Conservation (phyloP, 1,140 invertebrate genomes). For the Anthonomus grandis region DNA sequence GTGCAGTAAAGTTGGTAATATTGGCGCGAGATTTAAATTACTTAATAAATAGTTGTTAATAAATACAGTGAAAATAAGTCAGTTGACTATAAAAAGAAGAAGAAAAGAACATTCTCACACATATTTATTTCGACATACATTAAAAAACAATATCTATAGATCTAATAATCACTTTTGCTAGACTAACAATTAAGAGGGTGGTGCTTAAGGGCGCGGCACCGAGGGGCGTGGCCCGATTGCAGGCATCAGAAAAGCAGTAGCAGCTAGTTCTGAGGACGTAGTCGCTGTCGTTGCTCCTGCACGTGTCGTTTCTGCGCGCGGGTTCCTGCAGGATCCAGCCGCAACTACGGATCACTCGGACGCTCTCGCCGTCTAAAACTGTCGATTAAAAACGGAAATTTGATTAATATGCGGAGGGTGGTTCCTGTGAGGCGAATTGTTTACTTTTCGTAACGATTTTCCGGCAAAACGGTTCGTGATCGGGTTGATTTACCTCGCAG, state of each 20-base stretch:
- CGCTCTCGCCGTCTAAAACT: not conserved
- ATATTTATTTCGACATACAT: too few relatives aligned
- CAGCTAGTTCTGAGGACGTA: constrained; percentile 7
- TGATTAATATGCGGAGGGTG: not conserved
- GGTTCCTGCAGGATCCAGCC: constrained; percentile 11
- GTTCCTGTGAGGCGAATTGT: not conserved
- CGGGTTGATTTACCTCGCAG: not conserved
- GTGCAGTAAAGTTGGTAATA: too few relatives aligned
- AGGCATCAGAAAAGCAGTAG: constrained; percentile 8
- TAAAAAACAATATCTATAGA: too few relatives aligned
- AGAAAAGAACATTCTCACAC: too few relatives aligned
- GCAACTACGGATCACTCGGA: constrained; percentile 5
- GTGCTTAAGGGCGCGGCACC: too few relatives aligned
- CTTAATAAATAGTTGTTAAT: too few relatives aligned
- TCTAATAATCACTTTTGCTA: too few relatives aligned
- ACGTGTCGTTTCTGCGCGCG: not conserved
- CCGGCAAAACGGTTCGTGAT: constrained; percentile 10
- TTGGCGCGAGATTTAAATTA: too few relatives aligned
- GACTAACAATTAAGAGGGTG: too few relatives aligned
- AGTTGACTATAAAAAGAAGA: too few relatives aligned
- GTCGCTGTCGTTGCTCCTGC: constrained; percentile 9
- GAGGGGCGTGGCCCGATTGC: constrained; percentile 7
- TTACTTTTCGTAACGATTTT: constrained; percentile 10
- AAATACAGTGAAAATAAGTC: too few relatives aligned
- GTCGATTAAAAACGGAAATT: not conserved